Conservation (phyloP, 2,113 vertebrate species). For the Caranx melampygus region DNA sequence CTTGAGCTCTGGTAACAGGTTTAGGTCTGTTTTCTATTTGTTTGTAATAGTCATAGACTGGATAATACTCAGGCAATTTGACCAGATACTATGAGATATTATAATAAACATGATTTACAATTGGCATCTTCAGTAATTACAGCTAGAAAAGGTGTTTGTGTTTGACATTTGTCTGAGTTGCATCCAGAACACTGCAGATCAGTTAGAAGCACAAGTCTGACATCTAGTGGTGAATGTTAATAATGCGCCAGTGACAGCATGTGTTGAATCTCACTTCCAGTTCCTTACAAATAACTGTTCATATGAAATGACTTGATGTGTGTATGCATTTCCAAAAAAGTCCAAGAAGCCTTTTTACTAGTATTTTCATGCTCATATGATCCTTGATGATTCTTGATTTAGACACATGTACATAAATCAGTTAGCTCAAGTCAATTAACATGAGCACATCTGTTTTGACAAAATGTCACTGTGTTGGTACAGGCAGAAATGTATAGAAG, state of each 20-base stretch:
- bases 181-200: neutral
- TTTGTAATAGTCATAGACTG: too few relatives aligned
- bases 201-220: constrained; percentile 9
- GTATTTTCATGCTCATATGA: neutral
- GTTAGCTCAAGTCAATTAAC: neutral
- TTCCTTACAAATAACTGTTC: too few relatives aligned
- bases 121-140: too few relatives aligned
- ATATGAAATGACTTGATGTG: too few relatives aligned
- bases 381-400: neutral
- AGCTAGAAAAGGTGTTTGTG: too few relatives aligned
- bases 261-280: neutral
- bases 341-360: neutral
- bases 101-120: too few relatives aligned
- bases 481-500: neutral
- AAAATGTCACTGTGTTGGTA: neutral
- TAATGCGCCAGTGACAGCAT: neutral
- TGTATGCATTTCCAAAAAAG: too few relatives aligned
- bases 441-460: neutral
- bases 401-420: neutral
- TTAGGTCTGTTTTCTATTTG: too few relatives aligned
- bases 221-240: constrained; percentile 34
- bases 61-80: too few relatives aligned
- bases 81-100: too few relatives aligned
- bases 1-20: too few relatives aligned
- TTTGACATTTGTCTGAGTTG: too few relatives aligned